phyloP scores from a whole-genome alignment of 2,113 vertebrate genomes.

The Ctenodactylus gundi region DNA sequence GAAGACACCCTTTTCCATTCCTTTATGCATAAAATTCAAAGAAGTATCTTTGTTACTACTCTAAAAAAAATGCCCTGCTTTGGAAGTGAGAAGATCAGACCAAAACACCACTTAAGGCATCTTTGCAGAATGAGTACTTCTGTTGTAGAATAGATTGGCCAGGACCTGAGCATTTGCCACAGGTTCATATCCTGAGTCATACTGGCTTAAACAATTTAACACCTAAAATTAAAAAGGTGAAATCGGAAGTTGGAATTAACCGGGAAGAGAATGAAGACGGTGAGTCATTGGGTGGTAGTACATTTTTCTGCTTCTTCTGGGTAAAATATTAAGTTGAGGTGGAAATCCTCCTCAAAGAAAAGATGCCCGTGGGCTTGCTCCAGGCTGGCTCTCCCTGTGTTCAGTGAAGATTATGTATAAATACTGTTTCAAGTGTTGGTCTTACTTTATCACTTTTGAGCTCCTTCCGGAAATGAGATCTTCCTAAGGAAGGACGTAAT shows the following conservation, averaged over 20 bases:
- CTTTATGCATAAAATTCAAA: constrained; percentile 4
- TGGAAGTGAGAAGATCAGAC: constrained; percentile 68
- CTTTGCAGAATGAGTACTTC: constrained; percentile 69
- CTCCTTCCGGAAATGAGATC: constrained; percentile 82
- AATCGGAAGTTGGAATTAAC: background rate
- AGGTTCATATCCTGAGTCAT: constrained; percentile 34
- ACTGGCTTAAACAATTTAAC: background rate
- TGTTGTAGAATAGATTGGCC: constrained; percentile 70
- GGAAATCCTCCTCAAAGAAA: background rate
- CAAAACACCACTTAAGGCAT: constrained; percentile 68
- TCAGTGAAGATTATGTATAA: constrained; percentile 62
- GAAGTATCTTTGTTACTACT: constrained; percentile 38
- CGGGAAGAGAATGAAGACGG: background rate
- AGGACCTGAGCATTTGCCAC: constrained; percentile 56
- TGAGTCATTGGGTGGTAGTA: background rate
- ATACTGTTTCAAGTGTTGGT: constrained; percentile 65
- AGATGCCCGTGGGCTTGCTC: background rate
- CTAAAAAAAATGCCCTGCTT: constrained; percentile 66
- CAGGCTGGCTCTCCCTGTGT: background rate
- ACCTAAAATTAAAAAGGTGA: background rate
- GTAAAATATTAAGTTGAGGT: constrained; percentile 30
- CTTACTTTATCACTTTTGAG: constrained; percentile 71
- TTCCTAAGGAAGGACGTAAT: constrained; percentile 78
- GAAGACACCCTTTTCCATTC: background rate
- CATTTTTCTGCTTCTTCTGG: constrained; percentile 53